phyloP scores from a whole-genome alignment of 2,888 invertebrate species.

The Serripes groenlandicus region DNA sequence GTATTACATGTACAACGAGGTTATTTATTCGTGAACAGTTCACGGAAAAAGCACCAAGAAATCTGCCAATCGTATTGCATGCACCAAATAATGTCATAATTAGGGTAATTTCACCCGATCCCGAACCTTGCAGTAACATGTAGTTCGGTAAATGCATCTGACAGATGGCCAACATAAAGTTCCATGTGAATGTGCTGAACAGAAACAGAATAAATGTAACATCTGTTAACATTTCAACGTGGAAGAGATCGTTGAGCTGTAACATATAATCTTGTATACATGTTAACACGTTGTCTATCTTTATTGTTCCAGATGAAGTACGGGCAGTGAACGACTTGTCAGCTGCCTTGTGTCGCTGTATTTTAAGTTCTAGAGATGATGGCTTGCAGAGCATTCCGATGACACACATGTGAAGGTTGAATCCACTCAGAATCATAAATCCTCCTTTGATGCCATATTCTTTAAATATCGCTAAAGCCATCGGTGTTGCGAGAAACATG shows the following conservation, averaged over 20 bases:
- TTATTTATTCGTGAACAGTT: conserved; percentile 34
- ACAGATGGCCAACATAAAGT: conserved; percentile 49
- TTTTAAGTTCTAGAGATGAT: conserved; percentile 44
- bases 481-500: conserved; percentile 64
- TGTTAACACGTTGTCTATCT: neutral
- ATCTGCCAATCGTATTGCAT: conserved; percentile 51
- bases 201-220: conserved; percentile 45
- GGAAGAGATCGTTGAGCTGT: conserved; percentile 26
- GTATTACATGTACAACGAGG: conserved; percentile 33
- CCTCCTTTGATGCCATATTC: conserved; percentile 59
- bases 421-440: conserved; percentile 57
- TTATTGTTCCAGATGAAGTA: too few species aligned
- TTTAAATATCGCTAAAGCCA: conserved; percentile 49
- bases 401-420: conserved; percentile 57
- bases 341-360: conserved; percentile 12
- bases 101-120: conserved; percentile 35
- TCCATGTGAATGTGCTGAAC: conserved; percentile 53
- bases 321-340: neutral
- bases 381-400: conserved; percentile 63
- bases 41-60: conserved; percentile 38
- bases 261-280: neutral
- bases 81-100: conserved; percentile 59
- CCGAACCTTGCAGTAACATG: conserved; percentile 30
- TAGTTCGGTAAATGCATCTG: conserved; percentile 62
- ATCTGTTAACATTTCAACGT: conserved; percentile 37